Evolutionary conservation across 2,113 vertebrate species (phyloP).

Genomic region (Panthera tigris): DNA sequence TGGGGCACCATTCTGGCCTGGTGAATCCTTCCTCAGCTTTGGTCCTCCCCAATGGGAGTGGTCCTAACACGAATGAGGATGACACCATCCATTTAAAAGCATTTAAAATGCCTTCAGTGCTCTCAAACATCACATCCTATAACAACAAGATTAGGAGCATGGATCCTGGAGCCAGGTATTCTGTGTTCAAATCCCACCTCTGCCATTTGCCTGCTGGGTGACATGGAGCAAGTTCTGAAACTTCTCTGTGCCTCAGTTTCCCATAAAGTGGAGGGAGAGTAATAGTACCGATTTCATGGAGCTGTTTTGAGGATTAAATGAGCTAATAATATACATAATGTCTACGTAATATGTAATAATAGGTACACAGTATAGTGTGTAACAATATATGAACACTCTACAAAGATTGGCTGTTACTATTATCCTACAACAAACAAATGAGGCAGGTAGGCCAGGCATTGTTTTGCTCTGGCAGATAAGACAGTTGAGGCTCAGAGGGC

Average conservation of each 20-base stretch:
- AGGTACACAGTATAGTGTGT: too few species aligned
- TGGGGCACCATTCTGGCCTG: accelerated
- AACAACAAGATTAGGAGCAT: background rate
- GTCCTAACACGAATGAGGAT: background rate
- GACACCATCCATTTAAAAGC: background rate
- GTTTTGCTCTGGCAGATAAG: background rate
- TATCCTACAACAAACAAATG: background rate
- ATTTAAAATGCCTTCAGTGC: background rate
- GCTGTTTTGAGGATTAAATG: background rate
- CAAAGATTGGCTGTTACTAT: background rate
- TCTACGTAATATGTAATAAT: background rate
- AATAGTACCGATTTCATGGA: background rate
- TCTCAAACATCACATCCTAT: background rate
- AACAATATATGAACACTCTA: background rate
- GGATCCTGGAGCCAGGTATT: background rate
- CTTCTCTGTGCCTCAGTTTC: background rate
- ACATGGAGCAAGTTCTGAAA: background rate
- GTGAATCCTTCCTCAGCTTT: background rate
- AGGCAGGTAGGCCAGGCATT: background rate
- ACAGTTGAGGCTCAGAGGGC: background rate
- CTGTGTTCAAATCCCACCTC: background rate
- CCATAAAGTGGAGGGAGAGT: background rate
- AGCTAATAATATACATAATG: background rate
- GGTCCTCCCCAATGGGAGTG: background rate
- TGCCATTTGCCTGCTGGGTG: background rate